Evolutionary conservation across 2,113 vertebrate genomes (phyloP).

Genomic region (Nyctereutes procyonoides): DNA sequence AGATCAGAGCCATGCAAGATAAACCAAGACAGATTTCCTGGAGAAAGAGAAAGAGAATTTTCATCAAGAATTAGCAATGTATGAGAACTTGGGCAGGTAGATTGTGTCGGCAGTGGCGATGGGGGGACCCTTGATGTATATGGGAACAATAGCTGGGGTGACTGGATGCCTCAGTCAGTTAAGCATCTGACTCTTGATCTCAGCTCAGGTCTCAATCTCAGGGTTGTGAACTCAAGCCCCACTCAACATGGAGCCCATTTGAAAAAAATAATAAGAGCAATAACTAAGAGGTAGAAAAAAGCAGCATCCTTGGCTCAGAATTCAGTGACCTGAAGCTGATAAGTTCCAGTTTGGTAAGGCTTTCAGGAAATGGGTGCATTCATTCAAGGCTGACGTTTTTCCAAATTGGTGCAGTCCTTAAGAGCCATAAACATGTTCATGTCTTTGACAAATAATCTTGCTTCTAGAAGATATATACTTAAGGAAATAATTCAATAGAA

Average conservation of each 20-base stretch:
- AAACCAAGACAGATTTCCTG: not conserved
- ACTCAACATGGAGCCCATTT: not conserved
- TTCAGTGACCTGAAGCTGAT: not conserved
- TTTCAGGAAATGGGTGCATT: not conserved
- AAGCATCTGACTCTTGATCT: not conserved
- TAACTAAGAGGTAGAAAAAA: not conserved
- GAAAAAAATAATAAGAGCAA: not conserved
- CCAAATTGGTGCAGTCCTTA: not conserved
- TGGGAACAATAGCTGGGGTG: not conserved
- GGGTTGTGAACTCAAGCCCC: not conserved
- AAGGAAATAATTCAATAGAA: conserved; percentile 54
- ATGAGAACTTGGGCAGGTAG: not conserved
- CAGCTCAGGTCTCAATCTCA: not conserved
- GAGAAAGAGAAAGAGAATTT: not conserved
- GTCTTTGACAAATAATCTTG: conserved; percentile 49
- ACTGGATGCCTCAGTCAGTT: not conserved
- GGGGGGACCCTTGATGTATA: not conserved
- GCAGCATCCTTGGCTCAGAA: not conserved
- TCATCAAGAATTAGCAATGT: not conserved
- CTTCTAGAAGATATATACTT: conserved; percentile 56
- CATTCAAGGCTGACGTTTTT: not conserved
- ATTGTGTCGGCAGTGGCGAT: not conserved
- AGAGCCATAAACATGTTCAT: not conserved
- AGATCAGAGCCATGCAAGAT: not conserved
- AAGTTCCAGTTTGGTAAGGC: not conserved